A percentile compares a stretch with the other conserved stretches of the same genome.
Evolutionary conservation across 2,113 vertebrate genomes (phyloP).

Genomic region (Prionailurus viverrinus): DNA sequence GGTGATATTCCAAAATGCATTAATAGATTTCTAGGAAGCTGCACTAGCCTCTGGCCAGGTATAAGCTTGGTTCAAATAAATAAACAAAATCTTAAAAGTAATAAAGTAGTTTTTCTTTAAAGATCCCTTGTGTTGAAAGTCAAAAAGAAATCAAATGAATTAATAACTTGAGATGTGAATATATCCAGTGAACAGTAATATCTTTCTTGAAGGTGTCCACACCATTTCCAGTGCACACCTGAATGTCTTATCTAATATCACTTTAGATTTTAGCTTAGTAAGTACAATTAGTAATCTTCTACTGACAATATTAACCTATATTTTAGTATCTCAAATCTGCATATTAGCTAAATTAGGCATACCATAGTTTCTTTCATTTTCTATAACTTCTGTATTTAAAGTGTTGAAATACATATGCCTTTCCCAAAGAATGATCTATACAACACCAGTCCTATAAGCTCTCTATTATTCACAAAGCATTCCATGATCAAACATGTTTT

Average conservation of each 20-base stretch:
- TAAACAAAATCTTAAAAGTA: not conserved
- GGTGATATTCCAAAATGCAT: not conserved
- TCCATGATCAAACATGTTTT: not conserved
- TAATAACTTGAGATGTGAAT: not conserved
- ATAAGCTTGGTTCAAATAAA: not conserved
- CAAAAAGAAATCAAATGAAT: not conserved
- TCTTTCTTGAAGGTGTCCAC: not conserved
- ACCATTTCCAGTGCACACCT: not conserved
- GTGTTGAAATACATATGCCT: not conserved
- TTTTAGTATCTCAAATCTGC: not conserved
- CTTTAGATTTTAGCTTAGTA: not conserved
- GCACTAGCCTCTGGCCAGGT: not conserved
- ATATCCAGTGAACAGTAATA: not conserved
- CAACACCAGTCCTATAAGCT: not conserved
- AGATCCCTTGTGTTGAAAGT: not conserved
- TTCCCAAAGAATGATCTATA: not conserved
- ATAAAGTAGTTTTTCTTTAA: not conserved
- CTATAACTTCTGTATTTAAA: not conserved
- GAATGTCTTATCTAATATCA: not conserved
- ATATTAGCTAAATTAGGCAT: not conserved
- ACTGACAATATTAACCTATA: not conserved
- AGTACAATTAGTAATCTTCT: not conserved
- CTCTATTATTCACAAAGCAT: not conserved
- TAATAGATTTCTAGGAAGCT: slow-evolving; percentile 1
- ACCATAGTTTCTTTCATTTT: not conserved